Evolutionary conservation across 1,140 invertebrate species (phyloP), one percentile per base, ranked within the genome.

Genomic region (Metopolophium dirhodum): DNA sequence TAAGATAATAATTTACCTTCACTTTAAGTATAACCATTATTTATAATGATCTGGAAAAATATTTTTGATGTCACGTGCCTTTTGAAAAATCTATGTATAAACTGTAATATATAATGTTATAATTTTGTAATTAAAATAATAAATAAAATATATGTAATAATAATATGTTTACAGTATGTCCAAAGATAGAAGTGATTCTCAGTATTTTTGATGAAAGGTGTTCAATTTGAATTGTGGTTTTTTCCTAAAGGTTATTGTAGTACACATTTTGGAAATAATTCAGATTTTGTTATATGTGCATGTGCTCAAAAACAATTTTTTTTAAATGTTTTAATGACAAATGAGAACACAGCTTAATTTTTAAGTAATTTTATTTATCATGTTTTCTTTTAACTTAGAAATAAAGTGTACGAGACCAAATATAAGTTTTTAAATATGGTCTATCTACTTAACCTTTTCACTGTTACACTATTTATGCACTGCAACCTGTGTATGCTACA

Each of bases 11-110:
- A 51, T 88, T 47, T 41, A 47, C 85, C 23, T 45, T 35, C 49
- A 51, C 51, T 88, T 8, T 88, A 88, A 51, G 45, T 35, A 51
- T 88, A 85, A 26, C 22, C 26, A 30, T 26, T 45, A 41, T 45
- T 26, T 85, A 85, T 26, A 89, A 54, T 57, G 9, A 61, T 61
- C 23, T 68, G 11, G 6, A 68, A 41, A 61, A 11, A 61, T 61
- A 90, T 90, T 90, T 90, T 61, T 41, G 7, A 51, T 61, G 26
- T 90, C 18, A 41, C 14, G 89, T 90, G 89, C 54, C 54, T 89
- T 90, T 90, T 90, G 37, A 68, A 90, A 90, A 68, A 89, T 57
- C 61, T 68, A 45, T 90, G 57, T 90, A 90, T 37, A 90, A 68
- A 68, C 26, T 90, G 37, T 90, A 61, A 68, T 68, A 61, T 90